A percentile compares a stretch with the other conserved stretches of the same genome.
These are phyloP conservation scores for Lethenteron reissneri DNA, from an alignment of 2,113 vertebrate species.

Conservation along the genomic window DNA sequence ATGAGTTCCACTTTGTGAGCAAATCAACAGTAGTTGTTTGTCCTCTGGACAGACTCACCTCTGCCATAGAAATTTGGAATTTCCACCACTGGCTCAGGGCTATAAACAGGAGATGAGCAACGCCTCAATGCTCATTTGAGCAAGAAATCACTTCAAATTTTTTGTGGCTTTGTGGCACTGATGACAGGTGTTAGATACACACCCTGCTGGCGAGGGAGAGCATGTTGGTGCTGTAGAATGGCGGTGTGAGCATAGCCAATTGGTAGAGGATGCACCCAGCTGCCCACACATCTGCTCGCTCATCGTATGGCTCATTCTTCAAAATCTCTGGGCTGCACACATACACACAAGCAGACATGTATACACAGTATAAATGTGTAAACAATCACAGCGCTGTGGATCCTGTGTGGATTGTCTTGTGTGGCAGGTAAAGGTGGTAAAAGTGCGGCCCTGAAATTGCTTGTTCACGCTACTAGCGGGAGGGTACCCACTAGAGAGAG, in stretches of 20 bases:
- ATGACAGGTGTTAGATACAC: conserved; percentile 7
- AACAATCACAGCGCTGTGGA: too few species aligned
- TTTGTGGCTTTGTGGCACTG: neutral
- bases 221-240: conserved; percentile 59
- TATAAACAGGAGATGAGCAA: neutral
- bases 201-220: conserved; percentile 56
- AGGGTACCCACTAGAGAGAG: too few species aligned
- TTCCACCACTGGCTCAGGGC: neutral
- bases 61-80: neutral
- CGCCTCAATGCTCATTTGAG: neutral
- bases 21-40: neutral
- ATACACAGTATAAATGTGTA: too few species aligned
- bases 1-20: neutral
- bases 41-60: neutral
- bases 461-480: too few species aligned
- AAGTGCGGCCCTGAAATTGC: too few species aligned
- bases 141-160: neutral
- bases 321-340: conserved; percentile 44
- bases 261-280: conserved; percentile 61
- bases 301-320: conserved; percentile 52
- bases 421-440: too few species aligned
- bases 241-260: conserved; percentile 50
- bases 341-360: too few species aligned
- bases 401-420: too few species aligned
- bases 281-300: conserved; percentile 73